Evolutionary conservation across 2,888 invertebrate species (phyloP), one percentile per base, ranked within the genome.

Genomic region (Cenopis cana): DNA sequence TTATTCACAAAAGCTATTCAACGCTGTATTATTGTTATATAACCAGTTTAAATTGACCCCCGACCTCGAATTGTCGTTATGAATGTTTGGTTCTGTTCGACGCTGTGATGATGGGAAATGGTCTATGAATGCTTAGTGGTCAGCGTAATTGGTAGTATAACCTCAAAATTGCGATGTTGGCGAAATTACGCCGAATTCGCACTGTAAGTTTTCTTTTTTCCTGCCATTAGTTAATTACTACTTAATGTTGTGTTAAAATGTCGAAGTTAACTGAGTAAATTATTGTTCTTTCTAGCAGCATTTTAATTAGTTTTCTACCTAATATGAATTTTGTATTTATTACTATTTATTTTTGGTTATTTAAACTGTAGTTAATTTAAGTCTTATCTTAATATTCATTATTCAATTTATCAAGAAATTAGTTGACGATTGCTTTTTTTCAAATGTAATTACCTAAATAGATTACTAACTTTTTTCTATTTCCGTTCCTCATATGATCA

Each of bases 61-160:
- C 11, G 41, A 41, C 11, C 14, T 41, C 41, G 5, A 14, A 41
- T 14, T 14, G 46, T 46, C 8, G 6, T 46, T n/a, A n/a, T 46
- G 8, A 46, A n/a, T n/a, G 2, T 5, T 14, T 6, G 8, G n/a
- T 6, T 46, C 1, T 46, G 8, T 46, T 5, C 38, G 2, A n/a
- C 4, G 11, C 14, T 41, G 41, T 41, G 41, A 41, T 41, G 46
- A n/a, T n/a, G 46, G 8, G 8, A 46, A 46, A 2, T 46, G 46
- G 6, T 46, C n/a, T 41, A 41, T 41, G 41, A 41, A 41, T n/a
- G 14, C 14, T 41, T 8, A 41, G 41, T 57, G 17, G 36, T 67
- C 50, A 52, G 24, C 18, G 18, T 46, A 38, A 50, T 38, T 20
- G 67, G n/a, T 50, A 57, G 49, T 38, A 68, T 59, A 59, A 59